Evolutionary conservation across 2,888 invertebrate genomes (phyloP), one percentile per base, ranked within the genome.

Genomic region (Teleiodes luculella): DNA sequence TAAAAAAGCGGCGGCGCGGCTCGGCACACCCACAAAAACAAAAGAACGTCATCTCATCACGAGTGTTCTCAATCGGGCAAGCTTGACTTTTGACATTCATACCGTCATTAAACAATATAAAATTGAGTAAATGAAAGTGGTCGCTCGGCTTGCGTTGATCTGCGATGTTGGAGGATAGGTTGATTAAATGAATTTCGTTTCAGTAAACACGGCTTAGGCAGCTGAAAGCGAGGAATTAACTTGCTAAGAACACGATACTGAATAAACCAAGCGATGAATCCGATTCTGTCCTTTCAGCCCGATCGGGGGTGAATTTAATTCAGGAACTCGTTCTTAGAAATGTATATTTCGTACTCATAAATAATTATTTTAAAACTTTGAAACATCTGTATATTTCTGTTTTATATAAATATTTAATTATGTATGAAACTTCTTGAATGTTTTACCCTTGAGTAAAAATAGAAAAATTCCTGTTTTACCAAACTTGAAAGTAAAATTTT

Each of bases 31-130:
- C 43, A 28, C 6, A 43, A 43, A 24, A 43, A 41, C 24, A 41
- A 41, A 41, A 41, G 41, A 41, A 16, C 41, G n/a, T 24, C 24
- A 41, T 37, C 37, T 6, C 33, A 3, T 33, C 4, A 43, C 24
- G 43, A 43, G 43, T 43, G 18, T 41, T 41, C 39, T 41, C 39
- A 43, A 43, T 43, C 43, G 43, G 43, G 24, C n/a, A 28, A 43
- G 43, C 43, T 24, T 24, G 24, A 24, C 24, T 24, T 43, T 43
- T 43, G 24, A 37, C 7, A 16, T 37, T 16, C 37, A 43, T 43
- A 28, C n/a, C n/a, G 43, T 43, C 43, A 43, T 43, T 43, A 43
- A 28, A 43, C 43, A 43, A 28, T 28, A 28, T 28, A 43, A 28
- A 20, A 24, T 13, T 28, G 28, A 24, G 20, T 20, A 13, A 43